Evolutionary conservation across 2,113 vertebrate genomes (phyloP).

Genomic region (Mormoops blainvillei): DNA sequence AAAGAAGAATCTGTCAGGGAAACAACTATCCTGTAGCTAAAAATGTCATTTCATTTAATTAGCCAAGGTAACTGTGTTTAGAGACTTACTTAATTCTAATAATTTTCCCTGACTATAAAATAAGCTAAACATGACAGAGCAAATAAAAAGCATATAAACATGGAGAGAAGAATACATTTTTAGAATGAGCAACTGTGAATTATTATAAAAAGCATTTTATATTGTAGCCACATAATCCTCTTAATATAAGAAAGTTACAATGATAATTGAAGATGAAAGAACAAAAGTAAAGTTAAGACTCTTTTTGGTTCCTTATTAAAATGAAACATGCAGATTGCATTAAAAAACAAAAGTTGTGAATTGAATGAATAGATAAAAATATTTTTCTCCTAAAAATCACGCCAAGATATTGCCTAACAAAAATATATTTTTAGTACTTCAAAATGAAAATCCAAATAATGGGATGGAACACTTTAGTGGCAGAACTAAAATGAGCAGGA

Average conservation of each 20-base stretch:
- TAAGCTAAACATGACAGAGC: background rate
- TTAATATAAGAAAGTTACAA: background rate
- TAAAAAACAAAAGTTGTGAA: background rate
- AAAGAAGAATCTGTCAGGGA: background rate
- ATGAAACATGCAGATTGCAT: background rate
- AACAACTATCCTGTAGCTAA: background rate
- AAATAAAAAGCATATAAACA: background rate
- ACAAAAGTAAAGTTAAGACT: slow-evolving; percentile 1
- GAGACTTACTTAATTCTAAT: background rate
- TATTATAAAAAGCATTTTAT: slow-evolving; percentile 11
- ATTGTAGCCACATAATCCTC: background rate
- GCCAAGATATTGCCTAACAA: background rate
- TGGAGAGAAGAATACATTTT: background rate
- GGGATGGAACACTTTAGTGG: background rate
- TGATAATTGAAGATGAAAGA: background rate
- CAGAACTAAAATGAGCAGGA: background rate
- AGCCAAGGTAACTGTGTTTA: background rate
- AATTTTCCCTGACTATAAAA: background rate
- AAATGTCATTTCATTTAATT: background rate
- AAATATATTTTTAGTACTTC: background rate
- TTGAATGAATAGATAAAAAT: background rate
- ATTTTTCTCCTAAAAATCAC: background rate
- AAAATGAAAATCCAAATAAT: slow-evolving; percentile 7
- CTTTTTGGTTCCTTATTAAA: background rate
- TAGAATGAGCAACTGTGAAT: background rate